Evolutionary conservation across 2,113 vertebrate genomes (phyloP).

Genomic region (Prinia subflava): DNA sequence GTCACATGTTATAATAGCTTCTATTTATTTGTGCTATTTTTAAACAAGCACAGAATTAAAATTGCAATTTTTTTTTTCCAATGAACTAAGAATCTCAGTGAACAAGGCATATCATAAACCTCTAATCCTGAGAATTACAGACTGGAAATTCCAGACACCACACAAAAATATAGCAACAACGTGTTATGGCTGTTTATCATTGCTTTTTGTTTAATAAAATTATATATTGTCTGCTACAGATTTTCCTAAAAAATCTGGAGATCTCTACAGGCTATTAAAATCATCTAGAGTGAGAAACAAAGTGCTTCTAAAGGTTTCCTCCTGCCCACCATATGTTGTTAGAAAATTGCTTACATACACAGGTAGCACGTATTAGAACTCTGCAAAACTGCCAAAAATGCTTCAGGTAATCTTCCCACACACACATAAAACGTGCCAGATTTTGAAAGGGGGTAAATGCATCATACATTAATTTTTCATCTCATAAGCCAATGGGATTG

Average conservation of each 20-base stretch:
- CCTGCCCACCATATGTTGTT: slow-evolving; percentile 3
- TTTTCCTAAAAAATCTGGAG: not conserved
- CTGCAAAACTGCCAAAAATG: slow-evolving; percentile 5
- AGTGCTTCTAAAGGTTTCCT: not conserved
- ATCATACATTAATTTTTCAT: slow-evolving; percentile 17
- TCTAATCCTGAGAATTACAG: not conserved
- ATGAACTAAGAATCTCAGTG: not conserved
- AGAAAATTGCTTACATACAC: slow-evolving; percentile 26
- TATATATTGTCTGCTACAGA: not conserved
- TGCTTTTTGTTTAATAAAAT: not conserved
- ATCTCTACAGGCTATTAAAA: slow-evolving; percentile 14
- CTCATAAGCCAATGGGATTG: not conserved
- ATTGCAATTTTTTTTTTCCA: not conserved
- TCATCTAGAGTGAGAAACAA: not conserved
- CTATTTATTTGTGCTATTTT: slow-evolving; percentile 50
- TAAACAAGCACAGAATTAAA: slow-evolving; percentile 9
- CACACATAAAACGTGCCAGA: not conserved
- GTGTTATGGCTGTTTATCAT: not conserved
- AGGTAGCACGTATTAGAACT: not conserved
- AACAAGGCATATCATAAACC: not conserved
- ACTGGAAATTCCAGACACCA: not conserved
- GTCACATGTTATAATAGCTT: not conserved
- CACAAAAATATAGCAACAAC: not conserved
- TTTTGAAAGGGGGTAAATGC: not conserved
- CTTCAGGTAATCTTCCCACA: not conserved